phyloP scores from a whole-genome alignment of 2,113 vertebrate species.

The Lynx canadensis region DNA sequence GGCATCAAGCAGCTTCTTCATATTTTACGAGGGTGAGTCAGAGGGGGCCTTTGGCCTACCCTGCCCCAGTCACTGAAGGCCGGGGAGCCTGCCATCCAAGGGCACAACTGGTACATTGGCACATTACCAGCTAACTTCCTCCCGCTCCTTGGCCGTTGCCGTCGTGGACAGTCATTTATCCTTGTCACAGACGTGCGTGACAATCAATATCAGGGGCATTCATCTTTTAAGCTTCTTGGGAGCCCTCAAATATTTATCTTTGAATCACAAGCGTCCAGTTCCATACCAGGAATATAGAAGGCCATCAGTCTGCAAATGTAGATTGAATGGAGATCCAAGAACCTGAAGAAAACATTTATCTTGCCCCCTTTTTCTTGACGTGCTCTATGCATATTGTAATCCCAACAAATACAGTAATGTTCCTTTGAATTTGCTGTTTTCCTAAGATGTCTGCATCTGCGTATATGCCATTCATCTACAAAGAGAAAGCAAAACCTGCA shows the following conservation, averaged over 20 bases:
- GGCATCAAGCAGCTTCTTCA: conserved; percentile 94
- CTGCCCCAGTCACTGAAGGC: accelerated
- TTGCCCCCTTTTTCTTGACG: background rate
- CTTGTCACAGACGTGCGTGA: background rate
- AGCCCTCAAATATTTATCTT: background rate
- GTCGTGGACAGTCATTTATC: background rate
- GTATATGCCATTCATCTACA: background rate
- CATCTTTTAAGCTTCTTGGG: background rate
- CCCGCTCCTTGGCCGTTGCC: background rate
- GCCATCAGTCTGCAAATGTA: background rate
- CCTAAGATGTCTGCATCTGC: background rate
- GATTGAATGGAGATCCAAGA: background rate
- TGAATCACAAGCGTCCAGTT: background rate
- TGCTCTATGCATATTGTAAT: background rate
- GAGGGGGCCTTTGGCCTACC: background rate
- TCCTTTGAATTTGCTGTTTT: background rate
- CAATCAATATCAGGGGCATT: background rate
- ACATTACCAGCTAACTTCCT: accelerated
- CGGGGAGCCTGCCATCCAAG: accelerated
- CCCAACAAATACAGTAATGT: background rate
- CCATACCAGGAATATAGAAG: background rate
- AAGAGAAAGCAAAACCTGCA: background rate
- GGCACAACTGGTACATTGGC: background rate
- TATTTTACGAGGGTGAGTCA: conserved; percentile 88
- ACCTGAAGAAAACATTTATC: background rate